Evolutionary conservation across 2,113 vertebrate genomes (phyloP), one percentile per base, ranked within the genome.

Genomic region (Physeter macrocephalus): DNA sequence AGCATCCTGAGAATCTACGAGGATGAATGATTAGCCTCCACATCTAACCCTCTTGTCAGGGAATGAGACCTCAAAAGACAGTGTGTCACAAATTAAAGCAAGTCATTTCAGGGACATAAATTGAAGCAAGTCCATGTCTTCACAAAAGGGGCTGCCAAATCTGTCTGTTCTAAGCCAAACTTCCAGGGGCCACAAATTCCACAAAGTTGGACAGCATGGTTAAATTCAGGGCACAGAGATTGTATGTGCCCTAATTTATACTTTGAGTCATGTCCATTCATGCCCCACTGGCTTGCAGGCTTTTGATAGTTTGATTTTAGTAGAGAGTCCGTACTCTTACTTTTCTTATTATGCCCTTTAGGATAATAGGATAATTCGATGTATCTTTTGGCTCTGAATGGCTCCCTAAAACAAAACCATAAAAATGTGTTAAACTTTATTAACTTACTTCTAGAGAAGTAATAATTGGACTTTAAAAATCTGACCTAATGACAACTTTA

Each of bases 321-420:
- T 39, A 96, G 49, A 62, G 0, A 92, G 52, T 34, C 20, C 18
- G 6, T 36, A 46, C 57, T 84, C 74, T 90, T 59, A 57, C 23
- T 90, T 81, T 91, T 78, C 80, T 88, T 64, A 69, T 64, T 81
- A 93, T 11, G 31, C 10, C 41, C 20, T 81, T 93, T 66, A 91
- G 49, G 80, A n/a, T 66, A 95, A 97, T 20, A 88, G 27, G 89
- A 96, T 83, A 93, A 96, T 94, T 64, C 92, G 36, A 80, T 80
- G n/a, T 34, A 75, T 12, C 34, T 64, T 69, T 93, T 93, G 83
- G 57, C 39, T 93, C 25, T 62, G 62, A 96, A 69, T 52, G 25
- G 8, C 15, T 85, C 81, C 77, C 34, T 36, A 46, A 80, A 72
- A 39, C 59, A 87, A 89, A 67, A 54, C 17, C 67, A 93, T 61